Evolutionary conservation across 2,113 vertebrate species (phyloP), one percentile per base, ranked within the genome.

Genomic region (Notarius quadriscutis): DNA sequence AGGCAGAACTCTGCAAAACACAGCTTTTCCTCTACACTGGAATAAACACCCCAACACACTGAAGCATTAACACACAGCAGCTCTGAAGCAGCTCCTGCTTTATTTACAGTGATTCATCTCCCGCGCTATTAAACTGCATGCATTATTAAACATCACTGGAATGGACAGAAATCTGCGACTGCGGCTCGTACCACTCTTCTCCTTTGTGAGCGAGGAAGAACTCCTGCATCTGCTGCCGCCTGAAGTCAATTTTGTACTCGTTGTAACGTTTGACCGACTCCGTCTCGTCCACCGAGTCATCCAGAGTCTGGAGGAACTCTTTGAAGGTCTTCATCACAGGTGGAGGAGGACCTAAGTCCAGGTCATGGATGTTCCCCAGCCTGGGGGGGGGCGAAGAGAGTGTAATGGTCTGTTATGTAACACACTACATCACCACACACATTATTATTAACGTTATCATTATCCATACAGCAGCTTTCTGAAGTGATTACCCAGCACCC

Each of bases 141-240:
- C 34, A 63, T 58, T 63, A 75, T 8, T 30, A 17, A 71, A 84
- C 71, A 72, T 1, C 15, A 57, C n/a, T 9, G 34, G 18, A 20
- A 72, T 1, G 6, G 2, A 77, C 4, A 11, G 80, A 72, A 4
- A 3, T 58, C 34, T 65, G 74, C 1, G 12, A n/a, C 62, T 71
- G 77, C 62, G 30, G 25, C 9, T 88, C 97, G 92, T 96, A 98
- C 97, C 97, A 98, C 96, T 98, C 97, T 93, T 98, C 97, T 34
- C 97, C 97, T 93, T 98, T 98, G 92, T 98, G 97, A 67, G 97
- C 95, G 91, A 98, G 92, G 94, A 98, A 98, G 94, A 98, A 98
- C 57, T 98, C 97, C 91, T 98, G 97, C 97, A 98, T 97, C 95
- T 98, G 97, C 91, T 98, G 97, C 5, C 97, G 95, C 11, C 97